phyloP scores from a whole-genome alignment of 2,888 invertebrate genomes.

The Meganola albula region DNA sequence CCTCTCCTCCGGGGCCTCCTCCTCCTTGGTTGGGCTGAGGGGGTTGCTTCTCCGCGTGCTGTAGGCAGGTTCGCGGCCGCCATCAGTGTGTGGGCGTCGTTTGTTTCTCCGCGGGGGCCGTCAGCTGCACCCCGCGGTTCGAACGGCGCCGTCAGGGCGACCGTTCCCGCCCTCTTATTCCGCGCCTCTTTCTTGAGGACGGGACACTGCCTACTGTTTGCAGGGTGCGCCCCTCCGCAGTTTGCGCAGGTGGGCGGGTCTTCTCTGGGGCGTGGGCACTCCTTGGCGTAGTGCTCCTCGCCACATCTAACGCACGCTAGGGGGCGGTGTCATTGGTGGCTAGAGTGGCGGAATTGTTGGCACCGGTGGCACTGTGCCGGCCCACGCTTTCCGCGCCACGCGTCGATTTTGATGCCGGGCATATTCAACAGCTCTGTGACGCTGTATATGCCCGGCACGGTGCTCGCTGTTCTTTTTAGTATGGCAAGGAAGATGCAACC shows the following conservation, averaged over 20 bases:
- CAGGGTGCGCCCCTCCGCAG: constrained; percentile 10
- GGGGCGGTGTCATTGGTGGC: constrained; percentile 9
- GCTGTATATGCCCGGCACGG: constrained; percentile 2
- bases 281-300: constrained; percentile 4
- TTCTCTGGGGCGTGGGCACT: constrained; percentile 6
- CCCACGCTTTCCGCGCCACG: constrained; percentile 12
- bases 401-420: constrained; percentile 12
- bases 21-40: neutral
- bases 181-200: constrained; percentile 2
- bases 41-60: neutral
- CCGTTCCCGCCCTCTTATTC: constrained; percentile 1
- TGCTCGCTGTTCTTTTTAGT: neutral
- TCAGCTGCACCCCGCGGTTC: neutral
- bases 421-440: constrained; percentile 4
- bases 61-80: neutral
- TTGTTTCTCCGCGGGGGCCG: neutral
- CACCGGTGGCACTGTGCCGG: constrained; percentile 19
- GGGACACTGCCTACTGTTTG: constrained; percentile 9
- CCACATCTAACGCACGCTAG: constrained; percentile 12
- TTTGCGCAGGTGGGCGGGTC: constrained; percentile 15
- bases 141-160: neutral
- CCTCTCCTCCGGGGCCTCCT: too few relatives aligned
- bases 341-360: constrained; percentile 17
- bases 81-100: neutral
- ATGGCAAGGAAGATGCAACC: constrained; percentile 10